phyloP scores from a whole-genome alignment of 2,797 vertebrate genomes.

The Allenopithecus nigroviridis region DNA sequence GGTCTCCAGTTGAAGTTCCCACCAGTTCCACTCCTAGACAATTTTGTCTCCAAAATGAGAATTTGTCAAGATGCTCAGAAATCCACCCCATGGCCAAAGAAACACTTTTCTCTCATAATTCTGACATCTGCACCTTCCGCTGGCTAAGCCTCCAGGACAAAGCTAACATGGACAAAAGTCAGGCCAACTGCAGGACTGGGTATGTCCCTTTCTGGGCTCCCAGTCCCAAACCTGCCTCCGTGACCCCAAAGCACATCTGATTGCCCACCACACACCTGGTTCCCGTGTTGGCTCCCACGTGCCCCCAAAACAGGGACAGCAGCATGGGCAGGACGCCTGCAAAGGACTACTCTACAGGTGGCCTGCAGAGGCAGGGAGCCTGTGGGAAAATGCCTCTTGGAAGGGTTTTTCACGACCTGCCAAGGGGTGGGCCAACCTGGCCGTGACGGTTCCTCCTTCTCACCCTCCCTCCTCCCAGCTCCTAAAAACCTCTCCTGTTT shows the following conservation, averaged over 20 bases:
- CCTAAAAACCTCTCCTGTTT: slow-evolving; percentile 46
- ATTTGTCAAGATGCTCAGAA: neutral
- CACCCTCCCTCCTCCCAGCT: neutral
- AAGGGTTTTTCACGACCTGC: neutral
- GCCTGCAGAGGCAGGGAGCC: neutral
- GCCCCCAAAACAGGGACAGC: neutral
- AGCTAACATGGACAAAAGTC: neutral
- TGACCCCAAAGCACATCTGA: neutral
- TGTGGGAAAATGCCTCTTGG: neutral
- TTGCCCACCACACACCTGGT: neutral
- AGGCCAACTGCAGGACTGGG: neutral
- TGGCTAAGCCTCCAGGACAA: neutral
- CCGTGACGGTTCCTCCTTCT: neutral
- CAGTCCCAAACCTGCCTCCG: neutral
- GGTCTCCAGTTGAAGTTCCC: neutral
- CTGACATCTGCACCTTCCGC: neutral
- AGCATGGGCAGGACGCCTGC: neutral
- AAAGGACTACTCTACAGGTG: neutral
- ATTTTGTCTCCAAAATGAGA: neutral
- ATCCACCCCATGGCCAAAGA: neutral
- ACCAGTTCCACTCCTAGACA: neutral
- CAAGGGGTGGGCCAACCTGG: neutral
- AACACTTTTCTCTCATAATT: neutral
- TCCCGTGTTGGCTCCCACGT: neutral
- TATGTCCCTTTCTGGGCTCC: neutral